A percentile compares a stretch with the other conserved stretches of the same genome.
Conservation (phyloP, 2,113 vertebrate genomes). For the Sula dactylatra region DNA sequence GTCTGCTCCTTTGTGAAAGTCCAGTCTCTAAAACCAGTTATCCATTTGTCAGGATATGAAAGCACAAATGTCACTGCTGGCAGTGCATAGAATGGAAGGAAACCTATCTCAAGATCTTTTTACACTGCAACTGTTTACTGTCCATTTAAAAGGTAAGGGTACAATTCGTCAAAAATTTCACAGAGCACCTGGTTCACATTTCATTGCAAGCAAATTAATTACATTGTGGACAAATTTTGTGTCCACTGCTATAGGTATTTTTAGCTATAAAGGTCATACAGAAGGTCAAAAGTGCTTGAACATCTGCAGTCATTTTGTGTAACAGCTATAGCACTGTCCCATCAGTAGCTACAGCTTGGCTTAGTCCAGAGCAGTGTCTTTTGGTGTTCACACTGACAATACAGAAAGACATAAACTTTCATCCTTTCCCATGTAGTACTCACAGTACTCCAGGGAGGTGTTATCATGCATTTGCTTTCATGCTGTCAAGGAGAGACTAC, state of each 20-base stretch:
- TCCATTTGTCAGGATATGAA: not conserved
- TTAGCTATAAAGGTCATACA: not conserved
- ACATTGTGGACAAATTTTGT: not conserved
- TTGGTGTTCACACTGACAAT: not conserved
- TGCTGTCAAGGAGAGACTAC: not conserved
- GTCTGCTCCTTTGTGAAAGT: not conserved
- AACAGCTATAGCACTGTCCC: not conserved
- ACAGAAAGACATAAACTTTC: not conserved
- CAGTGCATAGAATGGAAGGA: not conserved
- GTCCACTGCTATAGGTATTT: not conserved
- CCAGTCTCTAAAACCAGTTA: not conserved
- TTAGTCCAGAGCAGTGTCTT: not conserved
- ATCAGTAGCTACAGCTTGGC: not conserved
- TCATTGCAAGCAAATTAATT: not conserved
- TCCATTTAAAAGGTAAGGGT: not conserved
- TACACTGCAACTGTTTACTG: not conserved
- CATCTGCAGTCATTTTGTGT: not conserved
- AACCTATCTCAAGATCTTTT: not conserved
- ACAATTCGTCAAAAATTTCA: not conserved
- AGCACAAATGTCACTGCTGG: not conserved
- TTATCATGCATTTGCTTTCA: not conserved
- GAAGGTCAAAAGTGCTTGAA: not conserved
- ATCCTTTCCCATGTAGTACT: not conserved
- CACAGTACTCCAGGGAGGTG: not conserved
- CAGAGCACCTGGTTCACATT: not conserved